A percentile compares a stretch with the other conserved stretches of the same genome.
These are phyloP conservation scores for Drosophila yooni DNA, from an alignment of 2,888 invertebrate species.

Conservation along the genomic window DNA sequence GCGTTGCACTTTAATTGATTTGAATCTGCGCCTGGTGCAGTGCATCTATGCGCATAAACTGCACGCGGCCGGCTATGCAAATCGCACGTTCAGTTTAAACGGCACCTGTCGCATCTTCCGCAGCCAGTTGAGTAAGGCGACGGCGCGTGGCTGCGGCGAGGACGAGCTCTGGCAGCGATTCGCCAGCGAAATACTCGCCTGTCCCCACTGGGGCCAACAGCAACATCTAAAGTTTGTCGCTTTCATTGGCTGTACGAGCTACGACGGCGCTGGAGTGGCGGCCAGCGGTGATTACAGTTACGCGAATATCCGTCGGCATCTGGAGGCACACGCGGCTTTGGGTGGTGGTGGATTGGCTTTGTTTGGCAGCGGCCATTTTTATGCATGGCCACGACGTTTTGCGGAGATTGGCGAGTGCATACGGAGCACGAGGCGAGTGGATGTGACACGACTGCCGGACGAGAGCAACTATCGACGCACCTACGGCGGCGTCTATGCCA, in stretches of 20 bases:
- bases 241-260: slow-evolving; percentile 94
- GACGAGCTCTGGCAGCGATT: slow-evolving; percentile 92
- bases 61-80: slow-evolving; percentile 89
- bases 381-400: slow-evolving; percentile 93
- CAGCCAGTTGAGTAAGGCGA: slow-evolving; percentile 89
- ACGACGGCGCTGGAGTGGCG: slow-evolving; percentile 87
- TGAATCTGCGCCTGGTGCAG: slow-evolving; percentile 93
- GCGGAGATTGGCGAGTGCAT: slow-evolving; percentile 88
- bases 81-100: slow-evolving; percentile 92
- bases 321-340: slow-evolving; percentile 94
- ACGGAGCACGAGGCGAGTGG: slow-evolving; percentile 87
- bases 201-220: slow-evolving; percentile 85
- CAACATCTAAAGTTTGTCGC: slow-evolving; percentile 92
- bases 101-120: slow-evolving; percentile 90
- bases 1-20: slow-evolving; percentile 90
- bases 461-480: slow-evolving; percentile 96
- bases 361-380: slow-evolving; percentile 95
- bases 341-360: slow-evolving; percentile 96
- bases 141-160: slow-evolving; percentile 90
- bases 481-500: slow-evolving; percentile 94
- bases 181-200: slow-evolving; percentile 93
- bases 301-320: slow-evolving; percentile 89
- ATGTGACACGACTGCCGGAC: slow-evolving; percentile 91
- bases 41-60: slow-evolving; percentile 94
- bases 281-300: slow-evolving; percentile 88